Evolutionary conservation across 2,113 vertebrate species (phyloP).

Genomic region (Ophthalmotilapia sp.): DNA sequence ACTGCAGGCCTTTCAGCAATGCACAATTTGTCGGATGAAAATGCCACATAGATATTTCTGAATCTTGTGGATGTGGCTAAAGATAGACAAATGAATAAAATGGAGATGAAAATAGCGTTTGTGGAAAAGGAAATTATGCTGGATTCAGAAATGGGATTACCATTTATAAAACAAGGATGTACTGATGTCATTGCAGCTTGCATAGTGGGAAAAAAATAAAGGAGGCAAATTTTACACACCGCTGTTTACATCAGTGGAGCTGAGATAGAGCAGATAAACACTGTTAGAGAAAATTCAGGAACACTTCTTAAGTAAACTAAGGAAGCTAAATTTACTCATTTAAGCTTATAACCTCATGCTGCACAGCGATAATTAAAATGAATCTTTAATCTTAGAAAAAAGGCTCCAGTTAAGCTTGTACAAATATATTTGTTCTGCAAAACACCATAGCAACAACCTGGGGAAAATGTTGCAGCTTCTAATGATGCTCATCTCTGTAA

Average conservation of each 20-base stretch:
- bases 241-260: neutral
- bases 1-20: neutral
- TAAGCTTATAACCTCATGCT: neutral
- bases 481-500: neutral
- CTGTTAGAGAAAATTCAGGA: neutral
- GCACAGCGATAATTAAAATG: neutral
- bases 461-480: neutral
- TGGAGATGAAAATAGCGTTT: neutral
- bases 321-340: neutral
- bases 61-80: neutral
- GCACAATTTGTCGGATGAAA: conserved; percentile 12
- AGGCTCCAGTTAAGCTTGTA: neutral
- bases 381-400: neutral
- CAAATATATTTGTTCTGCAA: neutral
- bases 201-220: neutral
- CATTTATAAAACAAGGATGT: neutral
- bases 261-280: neutral
- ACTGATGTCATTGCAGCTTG: neutral
- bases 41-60: neutral
- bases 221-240: neutral
- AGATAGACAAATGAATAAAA: neutral
- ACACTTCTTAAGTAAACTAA: neutral
- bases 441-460: conserved; percentile 23
- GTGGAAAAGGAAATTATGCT: neutral
- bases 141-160: neutral